phyloP scores from a whole-genome alignment of 2,113 vertebrate genomes.

The Ifrita kowaldi region DNA sequence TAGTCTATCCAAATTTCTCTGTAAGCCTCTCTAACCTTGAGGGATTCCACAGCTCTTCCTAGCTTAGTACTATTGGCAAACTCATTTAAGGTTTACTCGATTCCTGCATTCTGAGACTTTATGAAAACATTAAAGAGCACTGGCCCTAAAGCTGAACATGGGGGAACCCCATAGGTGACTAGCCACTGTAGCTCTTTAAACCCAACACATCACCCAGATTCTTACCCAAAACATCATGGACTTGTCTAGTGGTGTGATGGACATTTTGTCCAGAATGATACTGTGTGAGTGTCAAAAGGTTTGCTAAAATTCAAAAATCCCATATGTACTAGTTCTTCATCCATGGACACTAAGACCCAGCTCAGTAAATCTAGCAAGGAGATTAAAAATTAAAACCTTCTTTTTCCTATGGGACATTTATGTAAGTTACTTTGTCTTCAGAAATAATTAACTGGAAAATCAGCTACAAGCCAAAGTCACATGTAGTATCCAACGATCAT shows the following conservation, averaged over 20 bases:
- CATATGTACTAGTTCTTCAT: neutral
- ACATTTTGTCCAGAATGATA: neutral
- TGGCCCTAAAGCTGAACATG: accelerated
- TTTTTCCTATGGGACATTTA: neutral
- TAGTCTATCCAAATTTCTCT: neutral
- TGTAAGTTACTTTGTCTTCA: neutral
- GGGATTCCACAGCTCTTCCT: neutral
- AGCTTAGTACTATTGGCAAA: neutral
- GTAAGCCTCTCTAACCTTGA: neutral
- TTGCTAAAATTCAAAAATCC: neutral
- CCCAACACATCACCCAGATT: accelerated
- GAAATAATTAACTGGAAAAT: neutral
- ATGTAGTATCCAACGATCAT: accelerated
- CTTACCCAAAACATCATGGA: neutral
- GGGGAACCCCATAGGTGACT: neutral
- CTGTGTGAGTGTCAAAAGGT: accelerated
- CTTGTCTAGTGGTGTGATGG: neutral
- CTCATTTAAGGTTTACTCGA: neutral
- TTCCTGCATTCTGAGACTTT: neutral
- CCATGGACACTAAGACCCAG: neutral
- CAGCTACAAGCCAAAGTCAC: neutral
- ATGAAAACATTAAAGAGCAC: neutral
- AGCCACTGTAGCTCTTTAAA: neutral
- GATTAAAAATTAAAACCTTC: neutral
- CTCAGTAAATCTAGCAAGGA: neutral